Evolutionary conservation across 2,113 vertebrate species (phyloP).

Genomic region (Sapajus apella): DNA sequence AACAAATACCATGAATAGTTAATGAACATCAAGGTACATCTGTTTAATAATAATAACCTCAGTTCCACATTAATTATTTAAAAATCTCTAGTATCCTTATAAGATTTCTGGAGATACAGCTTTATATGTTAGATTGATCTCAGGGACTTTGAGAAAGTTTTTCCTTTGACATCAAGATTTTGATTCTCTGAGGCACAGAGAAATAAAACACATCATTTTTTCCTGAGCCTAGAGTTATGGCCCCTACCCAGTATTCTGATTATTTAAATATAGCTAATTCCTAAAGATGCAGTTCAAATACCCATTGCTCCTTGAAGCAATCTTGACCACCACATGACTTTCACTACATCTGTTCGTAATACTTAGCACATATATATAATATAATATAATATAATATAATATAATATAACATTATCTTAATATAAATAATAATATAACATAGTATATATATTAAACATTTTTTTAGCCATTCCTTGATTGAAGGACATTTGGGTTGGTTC

Average conservation of each 20-base stretch:
- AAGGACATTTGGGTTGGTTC: no score
- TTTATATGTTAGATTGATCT: neutral
- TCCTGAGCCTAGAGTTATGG: neutral
- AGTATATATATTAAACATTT: no score
- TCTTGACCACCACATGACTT: neutral
- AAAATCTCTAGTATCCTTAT: neutral
- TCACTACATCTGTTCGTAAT: neutral
- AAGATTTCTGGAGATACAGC: neutral
- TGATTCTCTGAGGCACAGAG: neutral
- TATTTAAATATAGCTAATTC: neutral
- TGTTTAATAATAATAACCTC: constrained; percentile 61
- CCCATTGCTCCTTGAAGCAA: neutral
- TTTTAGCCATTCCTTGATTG: no score
- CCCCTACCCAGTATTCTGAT: neutral
- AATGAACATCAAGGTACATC: constrained; percentile 62
- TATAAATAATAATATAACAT: no score
- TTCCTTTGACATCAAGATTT: neutral
- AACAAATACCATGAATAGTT: constrained; percentile 71
- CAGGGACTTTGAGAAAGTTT: neutral
- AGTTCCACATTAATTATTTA: constrained; percentile 61
- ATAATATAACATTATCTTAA: no score
- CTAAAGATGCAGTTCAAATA: neutral
- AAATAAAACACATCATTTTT: neutral
- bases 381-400: no score
- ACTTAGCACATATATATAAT: neutral